phyloP scores from a whole-genome alignment of 2,888 invertebrate genomes.

The Amphimallon solstitiale region DNA sequence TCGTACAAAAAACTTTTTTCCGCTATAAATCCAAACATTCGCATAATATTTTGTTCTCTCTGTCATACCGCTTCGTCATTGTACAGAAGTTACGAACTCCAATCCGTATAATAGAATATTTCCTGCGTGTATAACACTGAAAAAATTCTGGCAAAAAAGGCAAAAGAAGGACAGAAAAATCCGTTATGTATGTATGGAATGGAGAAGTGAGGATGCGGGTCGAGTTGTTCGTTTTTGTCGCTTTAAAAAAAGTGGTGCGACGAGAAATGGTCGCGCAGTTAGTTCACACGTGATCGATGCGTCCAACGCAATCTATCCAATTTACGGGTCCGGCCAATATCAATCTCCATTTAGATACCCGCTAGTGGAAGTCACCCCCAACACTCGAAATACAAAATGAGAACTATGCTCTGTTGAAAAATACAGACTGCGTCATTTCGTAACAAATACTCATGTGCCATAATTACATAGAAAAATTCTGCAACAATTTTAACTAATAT shows the following conservation, averaged over 20 bases:
- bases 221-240: background rate
- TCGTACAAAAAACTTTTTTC: too few relatives aligned
- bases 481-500: too few relatives aligned
- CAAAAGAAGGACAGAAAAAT: background rate
- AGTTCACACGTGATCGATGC: constrained; percentile 26
- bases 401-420: background rate
- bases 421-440: too few relatives aligned
- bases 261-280: constrained; percentile 5
- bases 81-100: too few relatives aligned
- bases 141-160: background rate
- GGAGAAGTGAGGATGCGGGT: background rate
- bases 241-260: background rate
- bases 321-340: constrained; percentile 9
- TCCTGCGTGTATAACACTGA: too few relatives aligned
- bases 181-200: background rate
- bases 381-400: background rate
- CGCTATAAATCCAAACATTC: too few relatives aligned
- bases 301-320: constrained; percentile 16
- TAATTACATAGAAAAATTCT: too few relatives aligned
- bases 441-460: too few relatives aligned
- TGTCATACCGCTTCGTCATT: too few relatives aligned
- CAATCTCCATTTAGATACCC: constrained; percentile 24
- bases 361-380: background rate
- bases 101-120: too few relatives aligned
- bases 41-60: too few relatives aligned